A percentile compares a stretch with the other conserved stretches of the same genome.
Evolutionary conservation across 1,140 invertebrate species (phyloP).

Genomic region (Sipha flava): DNA sequence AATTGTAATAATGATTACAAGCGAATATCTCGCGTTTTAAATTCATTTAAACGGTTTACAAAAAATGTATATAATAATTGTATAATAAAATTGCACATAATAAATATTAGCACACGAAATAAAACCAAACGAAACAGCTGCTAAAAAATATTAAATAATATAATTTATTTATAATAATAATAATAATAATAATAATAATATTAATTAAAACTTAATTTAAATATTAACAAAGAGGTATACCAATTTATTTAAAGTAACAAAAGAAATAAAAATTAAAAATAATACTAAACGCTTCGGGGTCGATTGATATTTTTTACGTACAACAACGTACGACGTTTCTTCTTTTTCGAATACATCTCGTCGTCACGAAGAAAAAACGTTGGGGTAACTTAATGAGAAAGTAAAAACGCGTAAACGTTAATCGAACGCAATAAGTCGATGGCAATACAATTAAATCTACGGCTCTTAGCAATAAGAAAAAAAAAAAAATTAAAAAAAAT

Average conservation of each 20-base stretch:
- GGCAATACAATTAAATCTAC: neutral
- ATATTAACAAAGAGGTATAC: constrained; percentile 26
- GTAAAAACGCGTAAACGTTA: neutral
- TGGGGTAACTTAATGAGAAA: neutral
- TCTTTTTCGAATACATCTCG: too few relatives aligned
- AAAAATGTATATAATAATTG: neutral
- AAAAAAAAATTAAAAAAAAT: neutral
- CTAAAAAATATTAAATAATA: neutral
- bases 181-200: neutral
- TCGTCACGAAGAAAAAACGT: too few relatives aligned
- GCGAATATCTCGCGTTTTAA: neutral
- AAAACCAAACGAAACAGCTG: constrained; percentile 19
- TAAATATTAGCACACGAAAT: constrained; percentile 16
- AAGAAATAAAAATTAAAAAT: neutral
- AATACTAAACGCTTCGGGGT: neutral
- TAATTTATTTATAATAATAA: neutral
- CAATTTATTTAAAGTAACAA: neutral
- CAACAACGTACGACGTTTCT: too few relatives aligned
- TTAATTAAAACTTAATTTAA: constrained; percentile 14
- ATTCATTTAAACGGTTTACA: constrained; percentile 8
- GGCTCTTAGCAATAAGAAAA: neutral
- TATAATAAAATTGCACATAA: constrained; percentile 22
- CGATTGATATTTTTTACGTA: neutral
- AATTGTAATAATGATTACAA: neutral
- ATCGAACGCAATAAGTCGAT: neutral